phyloP scores from a whole-genome alignment of 2,888 invertebrate species.

The Drosophila crucigera region DNA sequence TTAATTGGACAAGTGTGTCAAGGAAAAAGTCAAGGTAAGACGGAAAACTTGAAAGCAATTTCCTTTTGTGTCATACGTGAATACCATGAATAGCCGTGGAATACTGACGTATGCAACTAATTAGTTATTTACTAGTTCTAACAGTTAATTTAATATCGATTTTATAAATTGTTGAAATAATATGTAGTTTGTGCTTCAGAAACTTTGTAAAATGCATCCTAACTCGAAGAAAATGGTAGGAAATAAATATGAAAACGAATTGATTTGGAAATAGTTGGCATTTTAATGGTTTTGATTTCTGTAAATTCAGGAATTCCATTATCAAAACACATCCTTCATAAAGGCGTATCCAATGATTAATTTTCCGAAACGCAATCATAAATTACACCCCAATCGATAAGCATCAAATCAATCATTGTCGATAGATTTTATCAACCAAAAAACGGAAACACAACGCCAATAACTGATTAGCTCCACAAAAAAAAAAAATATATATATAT shows the following conservation, averaged over 20 bases:
- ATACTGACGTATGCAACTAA: background rate
- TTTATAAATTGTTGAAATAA: background rate
- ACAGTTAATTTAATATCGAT: background rate
- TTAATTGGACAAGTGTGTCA: background rate
- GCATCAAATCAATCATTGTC: conserved; percentile 38
- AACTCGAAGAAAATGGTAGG: background rate
- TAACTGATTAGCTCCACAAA: conserved; percentile 17
- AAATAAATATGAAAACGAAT: background rate
- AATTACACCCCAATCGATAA: conserved; percentile 10
- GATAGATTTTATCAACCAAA: conserved; percentile 7
- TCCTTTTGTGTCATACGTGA: background rate
- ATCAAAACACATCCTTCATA: background rate
- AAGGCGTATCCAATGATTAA: background rate
- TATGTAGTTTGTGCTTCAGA: background rate
- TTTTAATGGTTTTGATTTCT: background rate
- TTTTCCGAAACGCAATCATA: background rate
- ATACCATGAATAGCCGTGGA: too few relatives aligned
- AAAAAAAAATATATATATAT: too few relatives aligned
- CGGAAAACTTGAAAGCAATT: background rate
- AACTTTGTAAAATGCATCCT: background rate
- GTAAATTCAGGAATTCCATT: background rate
- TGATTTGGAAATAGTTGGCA: background rate
- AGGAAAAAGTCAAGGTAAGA: background rate
- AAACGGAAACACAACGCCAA: background rate
- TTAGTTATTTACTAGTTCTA: background rate